phyloP scores from a whole-genome alignment of 2,113 vertebrate species.

The Quiscalus mexicanus region DNA sequence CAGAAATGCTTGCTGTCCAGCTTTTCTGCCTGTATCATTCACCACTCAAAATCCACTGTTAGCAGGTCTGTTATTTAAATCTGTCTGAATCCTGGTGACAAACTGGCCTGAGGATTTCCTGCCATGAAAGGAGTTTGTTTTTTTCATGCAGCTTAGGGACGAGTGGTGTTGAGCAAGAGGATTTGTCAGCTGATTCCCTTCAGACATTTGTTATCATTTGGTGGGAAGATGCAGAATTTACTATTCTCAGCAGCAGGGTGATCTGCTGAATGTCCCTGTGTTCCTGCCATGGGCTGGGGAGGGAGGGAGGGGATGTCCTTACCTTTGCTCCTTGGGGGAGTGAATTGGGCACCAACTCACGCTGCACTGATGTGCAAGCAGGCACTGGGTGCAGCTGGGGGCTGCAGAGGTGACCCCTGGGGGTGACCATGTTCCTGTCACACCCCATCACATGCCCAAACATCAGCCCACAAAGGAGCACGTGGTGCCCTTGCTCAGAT shows the following conservation, averaged over 20 bases:
- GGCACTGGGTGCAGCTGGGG: not conserved
- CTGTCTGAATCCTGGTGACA: conserved; percentile 32
- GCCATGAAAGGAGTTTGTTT: conserved; percentile 49
- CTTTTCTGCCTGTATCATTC: not conserved
- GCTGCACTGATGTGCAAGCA: not conserved
- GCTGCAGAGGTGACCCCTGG: not conserved
- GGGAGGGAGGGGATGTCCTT: not conserved
- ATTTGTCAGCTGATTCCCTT: conserved; percentile 47
- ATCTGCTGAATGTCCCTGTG: not conserved
- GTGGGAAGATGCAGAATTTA: conserved; percentile 43
- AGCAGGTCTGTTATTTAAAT: not conserved
- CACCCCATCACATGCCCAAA: not conserved
- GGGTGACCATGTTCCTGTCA: not conserved
- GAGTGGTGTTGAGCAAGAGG: conserved; percentile 42
- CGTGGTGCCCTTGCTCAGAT: not conserved
- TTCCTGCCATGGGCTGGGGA: not conserved
- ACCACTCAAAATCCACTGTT: not conserved
- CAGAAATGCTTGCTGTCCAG: not conserved
- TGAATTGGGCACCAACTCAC: accelerated
- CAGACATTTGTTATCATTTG: conserved; percentile 31
- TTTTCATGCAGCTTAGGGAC: not conserved
- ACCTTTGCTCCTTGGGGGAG: not conserved
- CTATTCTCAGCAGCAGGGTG: not conserved
- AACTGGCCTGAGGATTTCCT: conserved; percentile 55
- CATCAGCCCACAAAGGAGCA: not conserved